Evolutionary conservation across 2,888 invertebrate genomes (phyloP), one percentile per base, ranked within the genome.

Genomic region (Amblyjoppa fuscipennis): DNA sequence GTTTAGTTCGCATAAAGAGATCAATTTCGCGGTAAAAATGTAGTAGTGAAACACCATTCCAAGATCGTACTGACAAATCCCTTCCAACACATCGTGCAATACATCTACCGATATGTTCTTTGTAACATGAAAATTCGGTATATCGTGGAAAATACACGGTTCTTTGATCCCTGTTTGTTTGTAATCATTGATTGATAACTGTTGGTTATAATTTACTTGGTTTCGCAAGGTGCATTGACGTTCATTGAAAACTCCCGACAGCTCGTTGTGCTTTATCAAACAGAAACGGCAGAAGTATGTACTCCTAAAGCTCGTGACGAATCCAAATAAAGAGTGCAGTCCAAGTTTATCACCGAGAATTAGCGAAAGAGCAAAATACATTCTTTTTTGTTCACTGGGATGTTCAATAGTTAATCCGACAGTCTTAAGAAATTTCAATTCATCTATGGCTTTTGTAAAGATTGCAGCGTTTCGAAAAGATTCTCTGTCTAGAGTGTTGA

Each of bases 311-410:
- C 82, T 81, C 73, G 88, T 87, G 2, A 51, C 45, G 31, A 87
- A 88, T 9, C 89, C 88, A 6, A 88, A 70, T 13, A 89, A 68
- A 20, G 80, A 76, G 49, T 89, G 82, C 9, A 89, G 16, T 6
- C 88, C 90, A 0, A 88, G 51, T 81, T 89, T 90, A 73, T 89
- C 89, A 3, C 87, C 89, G n/a, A 85, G 20, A 9, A 89, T 83
- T 20, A 86, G 70, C 13, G 68, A 66, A 28, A 85, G 78, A 13
- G 61, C 25, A 75, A 89, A 89, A 64, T 64, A 75, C 13, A 88
- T 68, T 76, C 73, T 80, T 28, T 75, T 71, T 1, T 73, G 59
- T 3, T 70, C 86, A 59, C 68, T 71, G 3, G 13, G 20, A 61
- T 81, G 51, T 11, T 71, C 64, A 6, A 89, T 69, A 41, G 59